Conservation (phyloP, 2,797 vertebrate species). For the Sarcophilus harrisii region DNA sequence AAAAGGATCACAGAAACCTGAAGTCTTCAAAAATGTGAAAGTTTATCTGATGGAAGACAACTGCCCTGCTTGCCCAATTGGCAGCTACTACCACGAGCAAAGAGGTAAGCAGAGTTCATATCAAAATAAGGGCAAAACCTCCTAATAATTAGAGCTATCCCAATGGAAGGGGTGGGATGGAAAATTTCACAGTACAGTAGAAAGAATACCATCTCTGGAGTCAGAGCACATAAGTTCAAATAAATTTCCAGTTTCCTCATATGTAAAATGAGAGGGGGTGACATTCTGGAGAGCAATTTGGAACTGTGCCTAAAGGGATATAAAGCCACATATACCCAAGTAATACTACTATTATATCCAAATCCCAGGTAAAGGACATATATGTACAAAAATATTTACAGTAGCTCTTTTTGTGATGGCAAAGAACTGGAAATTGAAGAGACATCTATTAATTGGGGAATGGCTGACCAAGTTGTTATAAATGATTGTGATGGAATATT, state of each 20-base stretch:
- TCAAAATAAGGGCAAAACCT: background rate
- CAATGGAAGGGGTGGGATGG: too few species aligned
- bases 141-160: background rate
- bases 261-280: background rate
- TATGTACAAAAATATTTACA: too few species aligned
- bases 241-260: background rate
- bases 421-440: too few species aligned
- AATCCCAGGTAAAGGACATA: too few species aligned
- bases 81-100: background rate
- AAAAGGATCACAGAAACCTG: background rate
- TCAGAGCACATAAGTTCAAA: background rate
- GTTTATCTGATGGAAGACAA: background rate
- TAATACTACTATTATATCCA: too few species aligned
- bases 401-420: too few species aligned
- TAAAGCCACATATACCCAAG: too few species aligned
- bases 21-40: background rate
- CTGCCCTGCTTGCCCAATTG: background rate
- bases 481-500: too few species aligned
- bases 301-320: too few species aligned
- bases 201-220: background rate
- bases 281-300: background rate
- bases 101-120: background rate
- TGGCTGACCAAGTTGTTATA: too few species aligned
- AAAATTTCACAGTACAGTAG: background rate
- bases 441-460: too few species aligned